Conservation (phyloP, 2,888 invertebrate genomes). For the Uropetala carovei region DNA sequence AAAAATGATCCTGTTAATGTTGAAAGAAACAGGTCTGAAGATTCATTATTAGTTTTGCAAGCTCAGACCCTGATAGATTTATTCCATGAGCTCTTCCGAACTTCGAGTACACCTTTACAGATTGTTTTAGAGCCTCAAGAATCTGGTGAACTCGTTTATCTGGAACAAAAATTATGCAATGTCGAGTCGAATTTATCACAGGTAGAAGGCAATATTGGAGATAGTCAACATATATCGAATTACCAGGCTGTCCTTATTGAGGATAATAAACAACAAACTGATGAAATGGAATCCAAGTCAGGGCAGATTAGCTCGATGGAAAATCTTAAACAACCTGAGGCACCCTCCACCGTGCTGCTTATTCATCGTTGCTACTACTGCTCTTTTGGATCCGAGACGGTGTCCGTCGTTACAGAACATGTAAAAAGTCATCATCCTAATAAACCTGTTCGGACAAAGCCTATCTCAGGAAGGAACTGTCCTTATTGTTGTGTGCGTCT, state of each 20-base stretch:
- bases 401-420: background rate
- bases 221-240: background rate
- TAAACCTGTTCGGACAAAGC: slow-evolving; percentile 30
- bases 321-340: background rate
- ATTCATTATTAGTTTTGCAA: background rate
- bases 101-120: background rate
- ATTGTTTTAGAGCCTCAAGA: slow-evolving; percentile 35
- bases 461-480: slow-evolving; percentile 53
- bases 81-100: slow-evolving; percentile 1
- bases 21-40: background rate
- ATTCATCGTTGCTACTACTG: slow-evolving; percentile 62
- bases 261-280: background rate
- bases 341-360: background rate
- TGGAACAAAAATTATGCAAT: background rate
- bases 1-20: background rate
- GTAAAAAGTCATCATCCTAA: slow-evolving; percentile 26
- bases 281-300: background rate
- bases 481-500: slow-evolving; percentile 47
- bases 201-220: background rate
- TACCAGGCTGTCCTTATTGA: background rate
- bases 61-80: slow-evolving; percentile 24
- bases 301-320: background rate
- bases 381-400: slow-evolving; percentile 34
- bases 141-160: background rate
- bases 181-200: background rate